A percentile compares a stretch with the other conserved stretches of the same genome.
phyloP scores from a whole-genome alignment of 53 echinoderm and acorn worm genomes.

The Mesocentrotus franciscanus region DNA sequence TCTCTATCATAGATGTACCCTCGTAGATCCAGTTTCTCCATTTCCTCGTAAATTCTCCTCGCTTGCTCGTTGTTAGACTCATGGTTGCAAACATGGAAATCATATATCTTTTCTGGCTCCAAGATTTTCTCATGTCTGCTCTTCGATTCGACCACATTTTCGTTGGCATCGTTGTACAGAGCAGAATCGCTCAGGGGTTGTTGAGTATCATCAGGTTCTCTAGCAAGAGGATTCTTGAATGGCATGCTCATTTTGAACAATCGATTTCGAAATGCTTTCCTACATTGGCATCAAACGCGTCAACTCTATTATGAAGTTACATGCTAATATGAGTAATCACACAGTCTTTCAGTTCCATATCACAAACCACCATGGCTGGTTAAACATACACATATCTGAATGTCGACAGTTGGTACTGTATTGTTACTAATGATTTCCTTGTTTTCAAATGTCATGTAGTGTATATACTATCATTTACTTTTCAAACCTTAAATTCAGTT shows the following conservation, averaged over 20 bases:
- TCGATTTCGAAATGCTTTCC: background rate
- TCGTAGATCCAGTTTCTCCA: constrained; percentile 9
- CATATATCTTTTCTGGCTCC: constrained; percentile 19
- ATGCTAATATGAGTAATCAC: background rate
- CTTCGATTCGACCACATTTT: background rate
- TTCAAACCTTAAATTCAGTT: no score
- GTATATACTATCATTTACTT: no score
- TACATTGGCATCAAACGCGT: background rate
- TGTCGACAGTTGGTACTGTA: no score
- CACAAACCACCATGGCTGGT: no score
- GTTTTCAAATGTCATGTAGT: no score
- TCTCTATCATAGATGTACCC: constrained; percentile 45
- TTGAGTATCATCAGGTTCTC: background rate
- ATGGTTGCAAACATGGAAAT: constrained; percentile 37
- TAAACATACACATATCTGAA: no score
- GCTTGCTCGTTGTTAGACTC: background rate
- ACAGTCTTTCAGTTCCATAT: background rate
- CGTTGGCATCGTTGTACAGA: background rate
- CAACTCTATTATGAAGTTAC: background rate
- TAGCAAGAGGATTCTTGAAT: background rate
- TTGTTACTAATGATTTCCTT: no score
- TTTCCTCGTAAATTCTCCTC: background rate
- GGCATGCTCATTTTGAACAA: background rate
- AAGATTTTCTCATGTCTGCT: background rate
- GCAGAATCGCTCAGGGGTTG: background rate